A percentile compares a stretch with the other conserved stretches of the same genome.
These are phyloP conservation scores for Hemistola chrysoprasaria DNA, from an alignment of 2,888 invertebrate genomes.

Conservation along the genomic window DNA sequence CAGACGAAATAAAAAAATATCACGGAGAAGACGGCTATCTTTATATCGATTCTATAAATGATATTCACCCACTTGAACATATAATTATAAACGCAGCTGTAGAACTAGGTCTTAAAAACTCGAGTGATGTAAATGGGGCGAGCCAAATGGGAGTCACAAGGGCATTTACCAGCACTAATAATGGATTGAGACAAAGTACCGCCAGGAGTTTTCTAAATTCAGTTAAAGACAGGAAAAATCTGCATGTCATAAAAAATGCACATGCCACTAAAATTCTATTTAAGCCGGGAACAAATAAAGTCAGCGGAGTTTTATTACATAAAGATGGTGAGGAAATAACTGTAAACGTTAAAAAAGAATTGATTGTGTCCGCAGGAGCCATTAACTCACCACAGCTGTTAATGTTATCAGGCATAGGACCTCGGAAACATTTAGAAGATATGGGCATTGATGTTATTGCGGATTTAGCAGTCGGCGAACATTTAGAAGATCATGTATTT, in stretches of 20 bases:
- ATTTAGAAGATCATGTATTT: constrained; percentile 77
- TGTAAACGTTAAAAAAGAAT: constrained; percentile 66
- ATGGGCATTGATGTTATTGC: constrained; percentile 59
- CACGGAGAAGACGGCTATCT: constrained; percentile 63
- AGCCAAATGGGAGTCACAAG: constrained; percentile 74
- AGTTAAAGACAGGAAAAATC: constrained; percentile 57
- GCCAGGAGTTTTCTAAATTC: constrained; percentile 74
- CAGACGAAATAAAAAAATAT: constrained; percentile 40
- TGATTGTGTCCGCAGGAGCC: constrained; percentile 74
- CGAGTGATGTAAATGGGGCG: constrained; percentile 62
- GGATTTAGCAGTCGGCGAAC: constrained; percentile 76
- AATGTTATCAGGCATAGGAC: constrained; percentile 78
- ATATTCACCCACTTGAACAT: constrained; percentile 40
- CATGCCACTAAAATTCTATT: constrained; percentile 79
- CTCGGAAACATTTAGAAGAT: constrained; percentile 56
- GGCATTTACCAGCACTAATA: constrained; percentile 64
- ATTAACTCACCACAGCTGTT: constrained; percentile 78
- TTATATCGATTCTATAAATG: constrained; percentile 51
- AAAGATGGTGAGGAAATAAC: constrained; percentile 53
- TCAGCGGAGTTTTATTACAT: constrained; percentile 60
- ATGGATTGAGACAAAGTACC: constrained; percentile 73
- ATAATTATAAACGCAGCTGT: constrained; percentile 57
- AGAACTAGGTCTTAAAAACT: constrained; percentile 62
- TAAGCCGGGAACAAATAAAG: constrained; percentile 64
- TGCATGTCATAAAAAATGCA: constrained; percentile 74